Evolutionary conservation across 2,113 vertebrate species (phyloP).

Genomic region (Siniperca chuatsi): DNA sequence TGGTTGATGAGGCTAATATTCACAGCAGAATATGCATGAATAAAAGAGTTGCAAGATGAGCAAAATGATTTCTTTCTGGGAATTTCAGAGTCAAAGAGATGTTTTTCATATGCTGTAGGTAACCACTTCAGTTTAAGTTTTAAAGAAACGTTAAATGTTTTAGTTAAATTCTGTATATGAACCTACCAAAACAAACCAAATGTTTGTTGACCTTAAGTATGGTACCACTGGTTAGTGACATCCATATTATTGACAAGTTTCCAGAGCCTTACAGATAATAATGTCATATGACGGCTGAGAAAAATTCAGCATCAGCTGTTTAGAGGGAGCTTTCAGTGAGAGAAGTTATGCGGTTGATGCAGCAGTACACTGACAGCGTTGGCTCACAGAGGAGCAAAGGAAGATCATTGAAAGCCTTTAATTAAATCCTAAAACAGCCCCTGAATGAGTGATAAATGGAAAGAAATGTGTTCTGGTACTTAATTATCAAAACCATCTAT

Average conservation of each 20-base stretch:
- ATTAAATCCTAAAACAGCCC: slow-evolving; percentile 51
- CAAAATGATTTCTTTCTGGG: too few relatives aligned
- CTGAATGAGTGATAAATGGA: slow-evolving; percentile 12
- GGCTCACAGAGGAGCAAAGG: neutral
- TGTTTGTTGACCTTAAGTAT: neutral
- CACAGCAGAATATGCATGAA: too few relatives aligned
- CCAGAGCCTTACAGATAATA: neutral
- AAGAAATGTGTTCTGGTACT: slow-evolving; percentile 10
- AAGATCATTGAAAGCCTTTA: slow-evolving; percentile 38
- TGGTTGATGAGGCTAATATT: neutral
- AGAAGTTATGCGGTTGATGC: neutral
- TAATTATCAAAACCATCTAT: slow-evolving; percentile 13
- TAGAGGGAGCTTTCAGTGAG: neutral
- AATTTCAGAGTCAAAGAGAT: neutral
- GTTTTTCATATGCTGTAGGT: neutral
- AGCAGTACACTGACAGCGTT: neutral
- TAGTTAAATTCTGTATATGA: neutral
- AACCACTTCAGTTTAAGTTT: neutral
- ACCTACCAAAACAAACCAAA: neutral
- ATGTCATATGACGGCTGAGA: neutral
- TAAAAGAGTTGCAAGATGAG: too few relatives aligned
- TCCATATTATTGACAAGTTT: neutral
- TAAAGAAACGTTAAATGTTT: too few relatives aligned
- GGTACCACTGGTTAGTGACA: neutral
- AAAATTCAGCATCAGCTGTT: neutral